Base-by-base conservation (phyloP, 2,113 vertebrate species). In the Tapirus terrestris region DNA sequence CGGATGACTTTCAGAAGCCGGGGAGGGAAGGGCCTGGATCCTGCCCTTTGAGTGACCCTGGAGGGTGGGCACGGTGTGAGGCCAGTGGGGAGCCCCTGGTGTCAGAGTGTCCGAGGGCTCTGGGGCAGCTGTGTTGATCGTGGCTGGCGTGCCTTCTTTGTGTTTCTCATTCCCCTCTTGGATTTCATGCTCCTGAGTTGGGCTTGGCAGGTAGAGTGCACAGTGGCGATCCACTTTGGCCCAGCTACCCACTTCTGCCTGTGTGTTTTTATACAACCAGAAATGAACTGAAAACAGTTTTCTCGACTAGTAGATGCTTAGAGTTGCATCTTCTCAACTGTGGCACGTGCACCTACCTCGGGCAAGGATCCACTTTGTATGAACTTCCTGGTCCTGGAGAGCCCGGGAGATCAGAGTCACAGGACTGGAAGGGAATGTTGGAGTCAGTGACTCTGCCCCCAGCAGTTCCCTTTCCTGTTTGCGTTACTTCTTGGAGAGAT, bases 71-170 rank as follows among this genome's bases (percentile, higher is more conserved):
- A n/a, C 31, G 1, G 51, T 13, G 16, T 14, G 75, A 43, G 72
- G 5, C 27, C 10, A 6, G 29, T 56, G 51, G 31, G 67, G 23
- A 53, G 8, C 14, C 36, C 51, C 80, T 29, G 39, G 18, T 21
- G 6, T 84, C 5, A 2, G 3, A 31, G 8, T 0, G 0, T 27
- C 8, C 58, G 0, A 17, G 75, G 80, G 31, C 77, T 51, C 39
- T 73, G 73, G 76, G 43, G 23, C 3, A 16, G 82, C 16, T 8
- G 29, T 6, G 4, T 3, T 39, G 33, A 33, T 14, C 1, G 1
- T 8, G 21, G 63, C 0, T 2, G 25, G 6, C 16, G 4, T 27
- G 23, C n/a, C 65, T 31, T 12, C 27, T 65, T 6, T 39, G 5
- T 1, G 0, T 83, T 53, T 84, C 87, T 33, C 51, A 29, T 11